Base-by-base conservation (phyloP, 2,797 vertebrate genomes). In the Mus spretus region DNA sequence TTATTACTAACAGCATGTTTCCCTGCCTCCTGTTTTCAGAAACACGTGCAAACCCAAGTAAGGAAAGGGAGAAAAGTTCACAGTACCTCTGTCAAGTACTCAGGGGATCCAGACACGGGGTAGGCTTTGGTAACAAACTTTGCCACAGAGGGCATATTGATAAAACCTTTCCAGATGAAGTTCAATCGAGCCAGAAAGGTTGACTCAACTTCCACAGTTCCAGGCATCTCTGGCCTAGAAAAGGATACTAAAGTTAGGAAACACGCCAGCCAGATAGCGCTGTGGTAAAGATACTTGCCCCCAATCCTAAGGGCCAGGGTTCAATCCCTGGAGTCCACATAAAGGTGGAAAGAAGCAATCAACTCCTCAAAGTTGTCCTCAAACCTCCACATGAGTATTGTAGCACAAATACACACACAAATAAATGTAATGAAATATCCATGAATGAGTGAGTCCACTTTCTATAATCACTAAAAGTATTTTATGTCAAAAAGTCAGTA, bases 71-170 rank as follows among this genome's bases (percentile, higher is more conserved):
- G 12, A 83, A 44, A 87, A 91, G 70, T 61, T 93, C 14, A 97
- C 57, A 97, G 92, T 99, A 99, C 99, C 99, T 99, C 99, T 3
- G 99, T 99, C 97, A 99, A 98, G 97, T 99, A 99, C 80, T 99
- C 99, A 96, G 99, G 98, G 79, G 99, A 99, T 92, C 99, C 99
- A 82, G 99, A 99, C 24, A 99, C 99, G 0, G 99, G 99, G 70
- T 99, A 99, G 83, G 99, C 99, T 98, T 99, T 99, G 65, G 99
- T 99, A 91, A 99, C 98, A 96, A 99, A 99, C 98, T 99, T 99
- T 28, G 99, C 99, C 95, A 99, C 99, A 57, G 99, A 98, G n/a
- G 99, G 99, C 99, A 99, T 99, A 94, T 99, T 99, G 97, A 99
- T 99, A 98, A 99, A 99, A 90, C 99, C 99, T 96, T 99, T 99